Evolutionary conservation across 2,113 vertebrate species (phyloP), one percentile per base, ranked within the genome.

Genomic region (Ascaphus truei): DNA sequence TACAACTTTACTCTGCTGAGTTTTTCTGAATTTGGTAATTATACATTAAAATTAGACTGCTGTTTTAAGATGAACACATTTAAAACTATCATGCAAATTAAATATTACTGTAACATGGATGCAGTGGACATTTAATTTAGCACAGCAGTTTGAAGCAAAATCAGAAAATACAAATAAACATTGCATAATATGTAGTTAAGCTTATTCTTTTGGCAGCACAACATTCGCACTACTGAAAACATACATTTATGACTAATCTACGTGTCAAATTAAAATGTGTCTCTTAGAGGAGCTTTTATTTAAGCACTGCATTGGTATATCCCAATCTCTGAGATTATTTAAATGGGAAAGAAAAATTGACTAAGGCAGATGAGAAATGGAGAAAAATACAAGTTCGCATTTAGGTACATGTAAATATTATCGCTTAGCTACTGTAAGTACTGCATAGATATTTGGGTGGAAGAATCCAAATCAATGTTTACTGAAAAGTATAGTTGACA

Each of bases 91-190:
- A 66, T 66, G 36, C 34, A 66, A 66, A 66, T 66, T 55, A 55
- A 55, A 66, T 55, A 55, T 43, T 55, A 36, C n/a, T 36, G 30
- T 52, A 43, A 48, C 36, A 43, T 41, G 15, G 34, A 41, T 43
- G 26, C 50, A 55, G 26, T 22, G 26, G 51, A 16, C 25, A 55
- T 66, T 66, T 66, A 16, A 66, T 66, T 27, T 43, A 27, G 25
- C 36, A 4, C 36, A 55, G 50, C 63, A 66, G 50, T 55, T n/a
- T 55, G 63, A 66, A 55, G 37, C 26, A 66, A 66, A 5, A 66
- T 39, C 50, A 66, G 63, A 66, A 66, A 66, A 55, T 55, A 66
- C 63, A 66, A 55, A 66, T 66, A 66, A 53, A 66, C 50, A 52
- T 66, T 36, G 34, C 50, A 55, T 41, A 36, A 55, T 55, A 36